Evolutionary conservation across 2,113 vertebrate genomes (phyloP).

Genomic region (Bubalus kerabau): DNA sequence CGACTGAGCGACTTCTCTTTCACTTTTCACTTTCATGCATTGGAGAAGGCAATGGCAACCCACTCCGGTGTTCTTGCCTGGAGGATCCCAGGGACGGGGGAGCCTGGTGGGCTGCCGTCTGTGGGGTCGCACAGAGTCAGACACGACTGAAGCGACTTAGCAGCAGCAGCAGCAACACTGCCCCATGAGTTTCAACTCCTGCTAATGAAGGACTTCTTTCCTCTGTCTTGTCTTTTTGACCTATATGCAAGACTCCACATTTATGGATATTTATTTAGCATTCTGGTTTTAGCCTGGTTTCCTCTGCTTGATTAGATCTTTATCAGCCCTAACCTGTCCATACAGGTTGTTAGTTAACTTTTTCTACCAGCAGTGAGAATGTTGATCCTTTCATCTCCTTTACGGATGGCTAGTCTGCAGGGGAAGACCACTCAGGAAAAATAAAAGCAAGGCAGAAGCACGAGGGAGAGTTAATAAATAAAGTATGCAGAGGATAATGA

Average conservation of each 20-base stretch:
- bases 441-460: not conserved
- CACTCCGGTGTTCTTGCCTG: too few species aligned
- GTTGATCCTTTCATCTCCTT: not conserved
- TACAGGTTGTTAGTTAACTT: not conserved
- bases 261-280: not conserved
- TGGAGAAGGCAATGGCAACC: too few species aligned
- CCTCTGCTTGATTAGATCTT: not conserved
- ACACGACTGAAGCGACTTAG: rapidly evolving
- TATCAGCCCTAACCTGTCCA: not conserved
- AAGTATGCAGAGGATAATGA: not conserved
- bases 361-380: not conserved
- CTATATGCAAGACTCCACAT: not conserved
- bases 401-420: not conserved
- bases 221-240: not conserved
- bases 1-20: too few species aligned
- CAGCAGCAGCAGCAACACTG: not conserved
- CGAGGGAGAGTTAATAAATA: not conserved
- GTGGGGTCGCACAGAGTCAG: too few species aligned
- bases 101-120: too few species aligned
- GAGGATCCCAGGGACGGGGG: too few species aligned
- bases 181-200: not conserved
- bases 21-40: too few species aligned
- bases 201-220: not conserved
- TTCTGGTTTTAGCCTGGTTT: not conserved
- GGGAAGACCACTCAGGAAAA: not conserved